Base-by-base conservation (phyloP, 2,113 vertebrate genomes). In the Ursus arctos region DNA sequence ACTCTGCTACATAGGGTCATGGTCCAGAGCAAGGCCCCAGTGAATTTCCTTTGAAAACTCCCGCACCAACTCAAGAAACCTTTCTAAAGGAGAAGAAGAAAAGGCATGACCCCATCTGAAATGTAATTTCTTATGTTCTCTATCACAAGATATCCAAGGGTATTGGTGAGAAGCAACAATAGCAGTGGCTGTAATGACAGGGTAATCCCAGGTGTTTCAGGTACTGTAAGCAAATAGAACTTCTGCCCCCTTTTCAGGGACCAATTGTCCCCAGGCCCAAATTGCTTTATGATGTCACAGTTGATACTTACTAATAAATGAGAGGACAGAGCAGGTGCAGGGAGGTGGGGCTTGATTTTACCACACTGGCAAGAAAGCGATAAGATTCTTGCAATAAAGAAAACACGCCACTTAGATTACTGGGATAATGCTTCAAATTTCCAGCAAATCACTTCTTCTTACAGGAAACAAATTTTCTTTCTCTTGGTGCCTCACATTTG, bases 31-130 rank as follows among this genome's bases (percentile, higher is more conserved):
- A 0, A 90, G 87, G 77, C 97, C 81, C 96, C 51, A 26, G 95
- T 49, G 94, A 94, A 93, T 98, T 98, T 84, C 92, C 88, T 92
- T 83, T 93, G 92, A 97, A 97, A 98, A 69, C 43, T 33, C 55
- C 71, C 7, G 11, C 18, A 72, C 36, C 63, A 74, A 40, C 22
- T 80, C n/a, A 57, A 90, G 69, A 94, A 95, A 92, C 91, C 72
- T 95, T 97, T 97, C 80, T 69, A 93, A 91, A 92, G 81, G 84
- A 94, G 69, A 83, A 93, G 92, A 97, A 43, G 63, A 97, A 96
- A 98, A 96, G 82, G 65, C 97, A 97, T 94, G 97, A 98, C 97
- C 97, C 94, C 93, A 98, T 96, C 95, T 96, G 55, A 96, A 98
- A 97, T 93, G 91, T 77, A 98, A 98, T 98, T 97, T 98, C 96